Conservation (phyloP, 2,888 invertebrate species). For the Tridacna gigas region DNA sequence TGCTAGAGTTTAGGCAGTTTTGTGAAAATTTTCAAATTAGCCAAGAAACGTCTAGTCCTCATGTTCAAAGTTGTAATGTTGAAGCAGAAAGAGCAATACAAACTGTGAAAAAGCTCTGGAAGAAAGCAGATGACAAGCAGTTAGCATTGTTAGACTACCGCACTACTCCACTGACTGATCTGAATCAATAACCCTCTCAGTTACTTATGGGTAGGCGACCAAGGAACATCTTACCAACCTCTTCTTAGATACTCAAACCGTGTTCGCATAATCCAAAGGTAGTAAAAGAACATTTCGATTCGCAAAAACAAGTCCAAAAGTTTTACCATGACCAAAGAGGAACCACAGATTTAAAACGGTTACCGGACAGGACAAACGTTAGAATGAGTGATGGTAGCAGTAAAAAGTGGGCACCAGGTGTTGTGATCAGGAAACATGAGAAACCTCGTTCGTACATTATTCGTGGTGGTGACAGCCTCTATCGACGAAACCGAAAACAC, state of each 20-base stretch:
- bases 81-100: slow-evolving; percentile 69
- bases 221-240: slow-evolving; percentile 56
- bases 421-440: slow-evolving; percentile 18
- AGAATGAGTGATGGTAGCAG: slow-evolving; percentile 8
- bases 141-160: slow-evolving; percentile 57
- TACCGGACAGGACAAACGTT: not conserved
- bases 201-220: slow-evolving; percentile 61
- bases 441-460: slow-evolving; percentile 33
- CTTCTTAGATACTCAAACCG: slow-evolving; percentile 40
- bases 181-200: slow-evolving; percentile 57
- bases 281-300: slow-evolving; percentile 31
- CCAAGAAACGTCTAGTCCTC: slow-evolving; percentile 66
- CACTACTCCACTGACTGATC: slow-evolving; percentile 58
- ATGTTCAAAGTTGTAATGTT: slow-evolving; percentile 62
- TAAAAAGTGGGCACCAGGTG: slow-evolving; percentile 38
- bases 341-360: slow-evolving; percentile 2
- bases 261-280: slow-evolving; percentile 8
- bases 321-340: slow-evolving; percentile 28
- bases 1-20: slow-evolving; percentile 56
- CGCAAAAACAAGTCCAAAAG: slow-evolving; percentile 33
- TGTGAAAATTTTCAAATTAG: slow-evolving; percentile 52
- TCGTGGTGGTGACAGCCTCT: slow-evolving; percentile 20
- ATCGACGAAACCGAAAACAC: slow-evolving; percentile 31
- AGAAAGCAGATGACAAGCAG: slow-evolving; percentile 58
- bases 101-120: slow-evolving; percentile 63